These are phyloP conservation scores for Cephus runcator DNA, from an alignment of 2,888 invertebrate species.

Conservation along the genomic window DNA sequence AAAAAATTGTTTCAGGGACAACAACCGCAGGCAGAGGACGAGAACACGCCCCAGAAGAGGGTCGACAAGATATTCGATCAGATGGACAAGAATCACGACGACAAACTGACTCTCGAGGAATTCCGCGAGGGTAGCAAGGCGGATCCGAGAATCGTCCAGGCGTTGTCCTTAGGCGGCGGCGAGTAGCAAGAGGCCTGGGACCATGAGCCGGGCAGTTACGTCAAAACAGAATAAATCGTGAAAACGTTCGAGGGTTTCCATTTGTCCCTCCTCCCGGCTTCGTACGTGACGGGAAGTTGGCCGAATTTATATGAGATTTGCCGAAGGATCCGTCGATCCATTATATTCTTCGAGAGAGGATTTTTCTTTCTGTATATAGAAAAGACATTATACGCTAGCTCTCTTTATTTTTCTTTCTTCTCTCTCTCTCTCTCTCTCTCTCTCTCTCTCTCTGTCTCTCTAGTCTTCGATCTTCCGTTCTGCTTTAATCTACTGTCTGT, in stretches of 20 bases:
- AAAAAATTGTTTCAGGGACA: conserved; percentile 76
- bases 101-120: conserved; percentile 93
- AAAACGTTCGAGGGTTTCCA: no score
- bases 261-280: no score
- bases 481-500: no score
- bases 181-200: conserved; percentile 65
- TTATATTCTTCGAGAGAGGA: background rate
- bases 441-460: background rate
- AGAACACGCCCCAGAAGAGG: conserved; percentile 93
- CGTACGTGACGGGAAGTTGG: no score
- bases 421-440: conserved; percentile 3
- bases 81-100: conserved; percentile 99
- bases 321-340: no score
- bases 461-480: no score
- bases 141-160: conserved; percentile 97
- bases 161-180: conserved; percentile 85
- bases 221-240: no score
- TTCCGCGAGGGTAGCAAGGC: conserved; percentile 98
- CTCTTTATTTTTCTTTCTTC: conserved; percentile 14
- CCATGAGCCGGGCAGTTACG: no score
- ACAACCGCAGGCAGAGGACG: conserved; percentile 87
- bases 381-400: conserved; percentile 10
- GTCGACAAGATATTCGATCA: conserved; percentile 99
- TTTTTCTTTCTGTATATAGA: background rate
- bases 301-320: no score